phyloP scores from a whole-genome alignment of 2,888 invertebrate species.

The Ichneumoninae sp. region DNA sequence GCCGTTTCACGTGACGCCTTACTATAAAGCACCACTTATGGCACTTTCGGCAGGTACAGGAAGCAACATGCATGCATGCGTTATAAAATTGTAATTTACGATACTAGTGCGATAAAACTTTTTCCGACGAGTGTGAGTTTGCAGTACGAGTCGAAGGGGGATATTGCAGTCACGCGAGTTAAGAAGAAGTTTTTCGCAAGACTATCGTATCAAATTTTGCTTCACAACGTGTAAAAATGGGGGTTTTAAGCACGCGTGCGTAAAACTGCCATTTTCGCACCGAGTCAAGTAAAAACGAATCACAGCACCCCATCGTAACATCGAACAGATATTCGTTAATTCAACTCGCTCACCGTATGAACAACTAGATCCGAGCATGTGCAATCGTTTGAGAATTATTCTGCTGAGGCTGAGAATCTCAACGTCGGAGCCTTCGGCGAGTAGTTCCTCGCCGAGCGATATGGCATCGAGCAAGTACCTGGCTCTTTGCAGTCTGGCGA shows the following conservation, averaged over 20 bases:
- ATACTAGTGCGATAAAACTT: too few species aligned
- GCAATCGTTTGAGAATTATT: slow-evolving; percentile 88
- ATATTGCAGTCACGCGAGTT: too few species aligned
- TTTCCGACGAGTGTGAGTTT: too few species aligned
- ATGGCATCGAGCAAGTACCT: slow-evolving; percentile 80
- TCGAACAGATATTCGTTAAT: neutral
- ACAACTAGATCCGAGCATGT: slow-evolving; percentile 78
- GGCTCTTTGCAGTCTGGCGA: slow-evolving; percentile 76
- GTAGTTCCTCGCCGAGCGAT: slow-evolving; percentile 84
- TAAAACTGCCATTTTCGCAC: too few species aligned
- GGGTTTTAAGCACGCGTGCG: neutral
- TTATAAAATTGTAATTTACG: too few species aligned
- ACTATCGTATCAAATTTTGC: too few species aligned
- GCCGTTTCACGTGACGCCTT: too few species aligned
- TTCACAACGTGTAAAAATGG: neutral
- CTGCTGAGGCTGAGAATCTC: slow-evolving; percentile 89
- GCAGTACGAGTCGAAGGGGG: too few species aligned
- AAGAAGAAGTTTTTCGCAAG: too few species aligned
- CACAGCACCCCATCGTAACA: neutral
- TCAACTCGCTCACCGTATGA: slow-evolving; percentile 34
- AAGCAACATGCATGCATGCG: too few species aligned
- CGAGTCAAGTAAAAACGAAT: neutral
- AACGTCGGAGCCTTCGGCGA: slow-evolving; percentile 88
- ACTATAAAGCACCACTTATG: too few species aligned
- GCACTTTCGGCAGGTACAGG: too few species aligned